Evolutionary conservation across 2,113 vertebrate species (phyloP).

Genomic region (Leptobrachium ailaonicum): DNA sequence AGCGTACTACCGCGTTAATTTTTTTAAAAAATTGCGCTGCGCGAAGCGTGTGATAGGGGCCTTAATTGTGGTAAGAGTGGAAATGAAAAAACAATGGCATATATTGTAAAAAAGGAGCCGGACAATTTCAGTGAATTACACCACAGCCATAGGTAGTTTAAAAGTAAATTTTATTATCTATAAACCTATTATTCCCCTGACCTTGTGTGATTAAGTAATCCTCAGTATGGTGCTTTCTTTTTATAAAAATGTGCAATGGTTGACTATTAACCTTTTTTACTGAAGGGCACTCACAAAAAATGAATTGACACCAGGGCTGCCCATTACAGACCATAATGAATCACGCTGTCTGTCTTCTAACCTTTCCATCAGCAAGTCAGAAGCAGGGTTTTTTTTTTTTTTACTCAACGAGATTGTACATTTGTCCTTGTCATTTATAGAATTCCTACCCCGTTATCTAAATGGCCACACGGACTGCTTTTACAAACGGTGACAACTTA

Average conservation of each 20-base stretch:
- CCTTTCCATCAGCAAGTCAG: constrained; percentile 30
- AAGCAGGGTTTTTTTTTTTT: background rate
- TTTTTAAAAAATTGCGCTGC: too few relatives aligned
- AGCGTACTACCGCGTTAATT: too few relatives aligned
- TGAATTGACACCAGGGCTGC: constrained; percentile 25
- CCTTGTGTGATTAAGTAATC: constrained; percentile 11
- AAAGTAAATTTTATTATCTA: background rate
- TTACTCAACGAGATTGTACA: constrained; percentile 18
- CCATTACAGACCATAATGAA: constrained; percentile 42
- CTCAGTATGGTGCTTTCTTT: too few relatives aligned
- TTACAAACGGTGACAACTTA: constrained; percentile 28
- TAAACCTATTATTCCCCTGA: background rate
- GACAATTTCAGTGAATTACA: too few relatives aligned
- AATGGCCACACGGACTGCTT: constrained; percentile 14
- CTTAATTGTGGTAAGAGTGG: too few relatives aligned
- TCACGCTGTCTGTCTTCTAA: constrained; percentile 36
- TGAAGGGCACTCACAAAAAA: constrained; percentile 35
- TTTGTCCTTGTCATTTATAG: constrained; percentile 43
- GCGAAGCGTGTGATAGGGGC: too few relatives aligned
- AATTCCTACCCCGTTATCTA: constrained; percentile 30
- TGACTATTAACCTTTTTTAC: constrained; percentile 29
- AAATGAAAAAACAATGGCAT: too few relatives aligned
- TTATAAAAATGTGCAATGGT: background rate
- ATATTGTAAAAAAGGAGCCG: too few relatives aligned
- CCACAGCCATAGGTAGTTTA: too few relatives aligned